Evolutionary conservation across 2,888 invertebrate genomes (phyloP), one percentile per base, ranked within the genome.

Genomic region (Alloplasta piceator): DNA sequence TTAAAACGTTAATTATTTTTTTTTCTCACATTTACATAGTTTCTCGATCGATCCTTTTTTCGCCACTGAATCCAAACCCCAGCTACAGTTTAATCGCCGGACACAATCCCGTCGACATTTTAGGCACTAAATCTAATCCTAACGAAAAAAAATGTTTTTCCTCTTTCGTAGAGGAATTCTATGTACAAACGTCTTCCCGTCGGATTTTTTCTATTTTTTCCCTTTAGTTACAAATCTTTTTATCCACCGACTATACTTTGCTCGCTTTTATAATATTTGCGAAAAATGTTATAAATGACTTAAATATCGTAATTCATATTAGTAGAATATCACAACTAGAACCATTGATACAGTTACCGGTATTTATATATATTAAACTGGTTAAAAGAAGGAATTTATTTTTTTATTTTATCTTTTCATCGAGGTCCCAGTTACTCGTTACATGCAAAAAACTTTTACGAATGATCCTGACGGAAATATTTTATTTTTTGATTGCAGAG

Each of bases 301-400:
- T 74, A 74, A 82, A 87, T 90, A 87, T 86, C 86, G 58, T 81
- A 64, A 76, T 82, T 83, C 26, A 83, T 78, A 86, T 89, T 86
- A 89, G 85, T 90, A 90, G 90, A 91, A 91, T 91, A 91, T 91
- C 91, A 91, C 91, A 91, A 91, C 91, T 91, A 91, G 90, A 91
- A 91, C 90, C 90, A 90, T 89, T 87, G 88, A 90, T 88, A 89
- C 88, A 87, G 81, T 89, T 90, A 89, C 86, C 86, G 26, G 85
- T 88, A 89, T 85, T 86, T 86, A 77, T 85, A 80, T 82, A 64
- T 36, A 55, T 63, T 3, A 26, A 3, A 26, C 26, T 26, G 26
- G 26, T 26, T 26, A 26, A 26, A 26, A 26, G 26, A 26, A 26
- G 26, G 26, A 26, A 2, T 26, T 26, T 26, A 26, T 26, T 26